phyloP scores from a whole-genome alignment of 2,113 vertebrate species.

The Eulacestoma nigropectus region DNA sequence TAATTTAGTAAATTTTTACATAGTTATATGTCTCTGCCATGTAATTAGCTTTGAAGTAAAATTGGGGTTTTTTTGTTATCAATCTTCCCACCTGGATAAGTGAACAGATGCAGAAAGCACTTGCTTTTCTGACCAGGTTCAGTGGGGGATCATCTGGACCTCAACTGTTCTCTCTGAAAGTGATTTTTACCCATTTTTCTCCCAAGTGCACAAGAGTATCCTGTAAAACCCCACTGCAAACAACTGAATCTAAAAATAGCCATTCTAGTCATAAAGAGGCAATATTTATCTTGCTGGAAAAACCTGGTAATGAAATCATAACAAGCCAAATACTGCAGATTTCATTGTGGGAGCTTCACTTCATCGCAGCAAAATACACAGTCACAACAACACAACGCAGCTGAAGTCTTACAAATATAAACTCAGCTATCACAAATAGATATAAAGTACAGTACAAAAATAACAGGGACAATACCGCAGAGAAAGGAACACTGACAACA shows the following conservation, averaged over 20 bases:
- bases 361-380: not conserved
- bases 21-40: not conserved
- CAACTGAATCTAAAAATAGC: not conserved
- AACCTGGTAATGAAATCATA: not conserved
- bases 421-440: not conserved
- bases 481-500: not conserved
- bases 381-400: not conserved
- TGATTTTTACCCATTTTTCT: not conserved
- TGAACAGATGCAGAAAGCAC: not conserved
- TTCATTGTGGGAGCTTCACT: not conserved
- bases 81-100: not conserved
- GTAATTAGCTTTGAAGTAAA: not conserved
- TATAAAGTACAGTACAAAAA: not conserved
- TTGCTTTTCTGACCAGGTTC: not conserved
- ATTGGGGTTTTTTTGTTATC: accelerated
- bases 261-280: not conserved
- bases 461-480: not conserved
- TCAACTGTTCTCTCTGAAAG: not conserved
- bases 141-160: not conserved
- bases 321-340: not conserved
- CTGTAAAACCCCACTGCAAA: not conserved
- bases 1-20: not conserved
- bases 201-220: not conserved
- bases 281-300: not conserved
- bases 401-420: not conserved